phyloP scores from a whole-genome alignment of 2,797 vertebrate species.

The Tinamus major region DNA sequence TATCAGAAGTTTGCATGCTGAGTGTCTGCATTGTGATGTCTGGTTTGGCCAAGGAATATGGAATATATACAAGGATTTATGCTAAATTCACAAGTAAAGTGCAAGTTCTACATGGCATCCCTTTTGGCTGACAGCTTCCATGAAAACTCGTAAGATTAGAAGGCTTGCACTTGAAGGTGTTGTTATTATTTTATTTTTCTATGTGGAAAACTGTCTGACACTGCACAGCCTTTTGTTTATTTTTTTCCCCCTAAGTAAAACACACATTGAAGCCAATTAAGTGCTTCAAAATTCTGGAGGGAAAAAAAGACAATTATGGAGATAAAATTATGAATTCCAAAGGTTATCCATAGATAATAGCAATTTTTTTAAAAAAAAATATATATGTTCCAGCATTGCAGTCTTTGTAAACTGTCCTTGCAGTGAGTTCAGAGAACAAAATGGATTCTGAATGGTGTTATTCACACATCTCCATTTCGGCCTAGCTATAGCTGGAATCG shows the following conservation, averaged over 20 bases:
- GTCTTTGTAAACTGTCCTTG: background rate
- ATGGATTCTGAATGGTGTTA: rapidly evolving
- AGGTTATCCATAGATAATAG: background rate
- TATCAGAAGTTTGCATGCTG: background rate
- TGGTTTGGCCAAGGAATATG: background rate
- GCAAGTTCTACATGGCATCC: rapidly evolving
- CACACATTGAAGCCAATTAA: background rate
- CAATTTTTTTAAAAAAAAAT: background rate
- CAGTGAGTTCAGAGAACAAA: background rate
- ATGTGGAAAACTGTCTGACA: background rate
- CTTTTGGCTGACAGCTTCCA: background rate
- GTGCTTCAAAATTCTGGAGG: background rate
- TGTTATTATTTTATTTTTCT: background rate
- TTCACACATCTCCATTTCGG: background rate
- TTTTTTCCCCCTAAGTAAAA: background rate
- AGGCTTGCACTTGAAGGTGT: background rate
- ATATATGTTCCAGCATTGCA: background rate
- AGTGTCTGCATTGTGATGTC: background rate
- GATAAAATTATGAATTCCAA: background rate
- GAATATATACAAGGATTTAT: background rate
- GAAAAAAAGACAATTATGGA: background rate
- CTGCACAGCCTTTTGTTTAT: background rate
- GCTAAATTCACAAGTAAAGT: background rate
- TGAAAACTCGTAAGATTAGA: background rate
- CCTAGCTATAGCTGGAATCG: rapidly evolving